A percentile compares a stretch with the other conserved stretches of the same genome.
phyloP scores from a whole-genome alignment of 2,888 invertebrate genomes.

The Aelia acuminata region DNA sequence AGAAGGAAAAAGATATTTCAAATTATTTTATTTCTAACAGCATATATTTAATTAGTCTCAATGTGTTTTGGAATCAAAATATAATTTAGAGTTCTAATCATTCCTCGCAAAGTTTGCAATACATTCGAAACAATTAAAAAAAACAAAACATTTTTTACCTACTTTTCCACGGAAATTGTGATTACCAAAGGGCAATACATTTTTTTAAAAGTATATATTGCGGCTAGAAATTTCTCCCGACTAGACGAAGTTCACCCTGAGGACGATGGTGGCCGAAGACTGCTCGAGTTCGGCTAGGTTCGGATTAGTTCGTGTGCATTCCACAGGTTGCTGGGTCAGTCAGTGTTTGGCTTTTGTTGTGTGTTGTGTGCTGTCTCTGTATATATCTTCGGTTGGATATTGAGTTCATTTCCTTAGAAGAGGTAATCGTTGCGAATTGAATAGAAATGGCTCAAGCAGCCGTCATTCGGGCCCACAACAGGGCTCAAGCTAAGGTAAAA shows the following conservation, averaged over 20 bases:
- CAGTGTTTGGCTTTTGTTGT: background rate
- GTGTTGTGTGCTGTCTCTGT: background rate
- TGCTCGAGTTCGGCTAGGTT: background rate
- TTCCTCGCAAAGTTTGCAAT: too few relatives aligned
- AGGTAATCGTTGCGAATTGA: background rate
- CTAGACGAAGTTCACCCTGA: background rate
- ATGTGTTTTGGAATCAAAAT: too few relatives aligned
- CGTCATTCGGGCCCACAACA: conserved; percentile 68
- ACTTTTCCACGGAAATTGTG: too few relatives aligned
- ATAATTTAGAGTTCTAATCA: too few relatives aligned
- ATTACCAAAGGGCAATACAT: too few relatives aligned
- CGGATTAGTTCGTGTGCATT: conserved; percentile 16
- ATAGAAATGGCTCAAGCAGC: conserved; percentile 68
- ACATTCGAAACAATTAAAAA: too few relatives aligned
- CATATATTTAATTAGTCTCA: too few relatives aligned
- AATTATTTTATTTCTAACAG: too few relatives aligned
- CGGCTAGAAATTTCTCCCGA: background rate
- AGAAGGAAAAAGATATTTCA: too few relatives aligned
- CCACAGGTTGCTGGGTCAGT: conserved; percentile 15
- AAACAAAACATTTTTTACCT: too few relatives aligned
- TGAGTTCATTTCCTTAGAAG: background rate
- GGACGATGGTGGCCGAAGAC: background rate
- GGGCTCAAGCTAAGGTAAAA: conserved; percentile 68
- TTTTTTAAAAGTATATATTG: too few relatives aligned
- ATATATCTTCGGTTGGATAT: background rate